Evolutionary conservation across 2,797 vertebrate species (phyloP).

Genomic region (Ctenopoma multispine): DNA sequence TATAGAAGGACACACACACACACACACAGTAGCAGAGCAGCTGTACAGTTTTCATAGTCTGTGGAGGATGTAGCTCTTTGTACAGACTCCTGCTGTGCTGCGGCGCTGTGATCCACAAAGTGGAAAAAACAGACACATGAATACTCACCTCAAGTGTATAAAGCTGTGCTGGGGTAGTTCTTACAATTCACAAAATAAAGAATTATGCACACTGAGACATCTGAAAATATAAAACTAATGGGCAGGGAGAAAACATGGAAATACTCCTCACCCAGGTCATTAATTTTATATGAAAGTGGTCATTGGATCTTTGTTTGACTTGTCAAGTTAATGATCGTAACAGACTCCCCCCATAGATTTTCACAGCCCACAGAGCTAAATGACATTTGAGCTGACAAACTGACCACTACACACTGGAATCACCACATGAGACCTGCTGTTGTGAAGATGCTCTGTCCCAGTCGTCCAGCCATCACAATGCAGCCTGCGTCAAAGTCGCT

Average conservation of each 20-base stretch:
- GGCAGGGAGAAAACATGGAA: neutral
- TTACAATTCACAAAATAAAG: neutral
- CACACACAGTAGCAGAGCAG: constrained; percentile 49
- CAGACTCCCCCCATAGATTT: too few relatives aligned
- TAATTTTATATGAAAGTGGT: neutral
- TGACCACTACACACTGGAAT: too few relatives aligned
- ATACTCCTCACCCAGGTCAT: neutral
- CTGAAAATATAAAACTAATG: neutral
- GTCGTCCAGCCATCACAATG: too few relatives aligned
- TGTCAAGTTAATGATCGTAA: too few relatives aligned
- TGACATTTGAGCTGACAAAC: too few relatives aligned
- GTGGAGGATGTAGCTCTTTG: constrained; percentile 43
- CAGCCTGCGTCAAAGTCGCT: too few relatives aligned
- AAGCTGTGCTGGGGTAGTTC: constrained; percentile 22
- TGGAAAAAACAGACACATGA: neutral
- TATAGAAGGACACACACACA: constrained; percentile 27
- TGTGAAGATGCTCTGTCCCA: too few relatives aligned
- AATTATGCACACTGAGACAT: too few relatives aligned
- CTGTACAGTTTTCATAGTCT: constrained; percentile 52
- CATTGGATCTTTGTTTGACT: neutral
- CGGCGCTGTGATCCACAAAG: constrained; percentile 28
- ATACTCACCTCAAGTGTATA: constrained; percentile 12
- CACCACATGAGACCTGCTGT: too few relatives aligned
- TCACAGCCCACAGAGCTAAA: too few relatives aligned
- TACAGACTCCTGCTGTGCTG: constrained; percentile 25